Base-by-base conservation (phyloP, 2,888 invertebrate species). In the Pediacus dermestoides region DNA sequence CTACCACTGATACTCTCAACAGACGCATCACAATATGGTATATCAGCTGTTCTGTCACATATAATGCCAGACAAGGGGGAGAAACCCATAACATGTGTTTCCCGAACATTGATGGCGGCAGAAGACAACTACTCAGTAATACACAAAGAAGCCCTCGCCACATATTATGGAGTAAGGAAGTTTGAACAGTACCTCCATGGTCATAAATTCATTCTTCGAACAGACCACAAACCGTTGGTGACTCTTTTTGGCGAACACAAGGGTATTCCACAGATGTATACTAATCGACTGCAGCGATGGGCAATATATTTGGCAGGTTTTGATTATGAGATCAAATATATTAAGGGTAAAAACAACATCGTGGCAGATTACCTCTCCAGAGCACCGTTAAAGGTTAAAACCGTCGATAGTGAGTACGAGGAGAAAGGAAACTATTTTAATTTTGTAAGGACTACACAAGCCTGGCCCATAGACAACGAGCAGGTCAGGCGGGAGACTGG, bases 271-370 rank as follows among this genome's bases (percentile, higher is more conserved):
- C 27, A 34, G 14, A 39, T 41, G 42, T 16, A 38, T 8, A 34
- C 41, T 9, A 39, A 34, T 22, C 26, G 39, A 21, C 16, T 48
- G 8, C 44, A 47, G 16, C 34, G 47, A 34, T 47, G 49, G 46
- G 44, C 42, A 7, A 28, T 31, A n/a, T 46, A 31, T 42, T 22
- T 49, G 11, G 27, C 34, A 7, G 16, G 18, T 3, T 46, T 41
- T 16, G 13, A 28, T 7, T 46, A 38, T 33, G 23, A 31, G 9
- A 41, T 46, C 4, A 16, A 36, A 27, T 34, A 43, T 22, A 28
- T 46, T 3, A 44, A 31, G 13, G 44, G 44, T 8, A 21, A 9
- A 8, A 25, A 38, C 4, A 46, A 46, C 23, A 7, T 13, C 8
- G 35, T 41, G 7, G 44, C 44, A 1, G 44, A 41, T 28, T 37